Percentiles rank a stretch among this genome's conserved stretches.
phyloP scores from a whole-genome alignment of 2,797 vertebrate species.

The Characodon lateralis region DNA sequence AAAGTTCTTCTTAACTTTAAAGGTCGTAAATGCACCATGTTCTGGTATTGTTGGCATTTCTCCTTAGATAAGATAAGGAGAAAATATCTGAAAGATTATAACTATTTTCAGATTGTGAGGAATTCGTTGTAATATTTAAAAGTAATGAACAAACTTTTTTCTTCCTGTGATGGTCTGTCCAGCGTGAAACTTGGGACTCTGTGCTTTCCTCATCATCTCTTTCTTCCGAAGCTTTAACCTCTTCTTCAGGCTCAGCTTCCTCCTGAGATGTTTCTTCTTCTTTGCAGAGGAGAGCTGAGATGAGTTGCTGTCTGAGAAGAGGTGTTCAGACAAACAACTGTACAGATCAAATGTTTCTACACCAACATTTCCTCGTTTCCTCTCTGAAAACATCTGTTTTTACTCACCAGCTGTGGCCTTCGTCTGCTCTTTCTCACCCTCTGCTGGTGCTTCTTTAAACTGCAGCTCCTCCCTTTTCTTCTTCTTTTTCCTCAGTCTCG shows the following conservation, averaged over 20 bases:
- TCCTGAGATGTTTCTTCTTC: constrained; percentile 45
- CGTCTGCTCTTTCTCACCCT: constrained; percentile 22
- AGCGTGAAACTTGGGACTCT: neutral
- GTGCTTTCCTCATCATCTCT: neutral
- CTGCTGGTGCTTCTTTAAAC: constrained; percentile 49
- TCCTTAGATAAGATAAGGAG: neutral
- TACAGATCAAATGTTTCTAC: neutral
- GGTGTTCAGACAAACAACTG: neutral
- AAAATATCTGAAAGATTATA: no score
- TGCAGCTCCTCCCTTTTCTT: constrained; percentile 29
- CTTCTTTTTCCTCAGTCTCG: constrained; percentile 34
- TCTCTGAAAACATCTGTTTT: neutral
- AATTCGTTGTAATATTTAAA: neutral
- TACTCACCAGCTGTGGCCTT: constrained; percentile 28
- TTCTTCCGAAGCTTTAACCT: constrained; percentile 19
- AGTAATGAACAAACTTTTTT: constrained; percentile 40
- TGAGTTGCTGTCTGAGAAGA: constrained; percentile 4
- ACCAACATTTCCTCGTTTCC: neutral
- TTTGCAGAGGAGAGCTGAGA: constrained; percentile 14
- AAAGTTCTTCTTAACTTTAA: neutral
- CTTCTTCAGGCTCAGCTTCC: constrained; percentile 43
- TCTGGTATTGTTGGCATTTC: neutral
- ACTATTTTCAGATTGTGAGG: neutral
- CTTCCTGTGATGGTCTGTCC: neutral
- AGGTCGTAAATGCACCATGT: neutral